These are phyloP conservation scores for Drosophila kanekoi DNA, from an alignment of 2,888 invertebrate genomes.

Conservation along the genomic window DNA sequence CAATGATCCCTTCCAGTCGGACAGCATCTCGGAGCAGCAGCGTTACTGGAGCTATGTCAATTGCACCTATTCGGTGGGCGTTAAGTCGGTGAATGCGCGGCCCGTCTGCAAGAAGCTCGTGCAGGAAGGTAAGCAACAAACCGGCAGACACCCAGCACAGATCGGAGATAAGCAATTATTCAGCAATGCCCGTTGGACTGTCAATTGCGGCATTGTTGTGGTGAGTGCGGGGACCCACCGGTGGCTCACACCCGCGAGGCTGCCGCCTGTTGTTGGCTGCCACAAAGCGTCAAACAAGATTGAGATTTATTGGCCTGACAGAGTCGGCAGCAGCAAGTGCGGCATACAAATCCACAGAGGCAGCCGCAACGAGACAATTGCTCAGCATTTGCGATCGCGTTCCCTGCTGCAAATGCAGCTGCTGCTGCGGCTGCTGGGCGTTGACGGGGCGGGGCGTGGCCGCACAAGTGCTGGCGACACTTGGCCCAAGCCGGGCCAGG, in stretches of 20 bases:
- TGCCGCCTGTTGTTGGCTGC: constrained; percentile 68
- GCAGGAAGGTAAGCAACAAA: constrained; percentile 88
- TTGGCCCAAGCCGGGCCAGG: constrained; percentile 53
- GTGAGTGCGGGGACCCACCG: constrained; percentile 53
- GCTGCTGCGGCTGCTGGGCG: constrained; percentile 53
- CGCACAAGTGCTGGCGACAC: constrained; percentile 75
- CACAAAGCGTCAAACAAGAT: constrained; percentile 78
- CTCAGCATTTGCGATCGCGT: constrained; percentile 24
- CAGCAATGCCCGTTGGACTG: constrained; percentile 43
- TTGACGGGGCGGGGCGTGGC: constrained; percentile 63
- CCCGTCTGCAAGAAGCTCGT: constrained; percentile 91
- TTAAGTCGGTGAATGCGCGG: constrained; percentile 85
- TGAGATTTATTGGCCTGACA: constrained; percentile 77
- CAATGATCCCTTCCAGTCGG: constrained; percentile 89
- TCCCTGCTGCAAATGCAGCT: constrained; percentile 33
- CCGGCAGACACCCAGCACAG: constrained; percentile 4
- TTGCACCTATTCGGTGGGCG: constrained; percentile 86
- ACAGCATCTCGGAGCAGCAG: constrained; percentile 85
- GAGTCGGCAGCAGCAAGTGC: constrained; percentile 69
- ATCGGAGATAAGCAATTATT: constrained; percentile 40
- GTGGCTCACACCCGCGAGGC: constrained; percentile 54
- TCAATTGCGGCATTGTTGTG: constrained; percentile 38
- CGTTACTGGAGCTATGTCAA: constrained; percentile 85
- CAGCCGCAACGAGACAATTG: constrained; percentile 55
- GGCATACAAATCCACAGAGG: constrained; percentile 55